A percentile compares a stretch with the other conserved stretches of the same genome.
Conservation (phyloP, 2,888 invertebrate genomes). For the Spicauda simplicius region DNA sequence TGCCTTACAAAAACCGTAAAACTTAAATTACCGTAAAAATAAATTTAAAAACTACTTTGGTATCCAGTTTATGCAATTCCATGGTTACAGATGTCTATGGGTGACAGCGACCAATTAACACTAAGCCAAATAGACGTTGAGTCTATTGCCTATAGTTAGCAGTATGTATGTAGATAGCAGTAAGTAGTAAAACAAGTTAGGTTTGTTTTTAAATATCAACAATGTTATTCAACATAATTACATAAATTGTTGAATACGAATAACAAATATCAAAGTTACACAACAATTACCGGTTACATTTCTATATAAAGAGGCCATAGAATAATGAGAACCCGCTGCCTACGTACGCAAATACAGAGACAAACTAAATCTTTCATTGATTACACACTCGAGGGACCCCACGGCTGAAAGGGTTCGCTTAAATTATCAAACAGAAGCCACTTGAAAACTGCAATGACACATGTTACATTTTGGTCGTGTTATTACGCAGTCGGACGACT, state of each 20-base stretch:
- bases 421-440: conserved; percentile 77
- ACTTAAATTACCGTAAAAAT: no score
- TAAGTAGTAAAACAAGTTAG: background rate
- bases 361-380: conserved; percentile 67
- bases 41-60: no score
- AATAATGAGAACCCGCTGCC: conserved; percentile 26
- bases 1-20: no score
- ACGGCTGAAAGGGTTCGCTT: conserved; percentile 68
- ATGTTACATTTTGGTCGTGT: conserved; percentile 68
- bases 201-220: background rate
- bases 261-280: conserved; percentile 5
- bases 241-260: background rate
- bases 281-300: conserved; percentile 25
- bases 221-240: background rate
- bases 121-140: no score
- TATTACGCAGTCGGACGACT: conserved; percentile 47
- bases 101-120: no score
- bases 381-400: conserved; percentile 61
- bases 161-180: background rate
- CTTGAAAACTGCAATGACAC: conserved; percentile 82
- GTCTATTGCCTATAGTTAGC: no score
- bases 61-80: no score
- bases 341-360: conserved; percentile 55
- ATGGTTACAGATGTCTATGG: no score
- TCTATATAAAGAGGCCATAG: conserved; percentile 28